Evolutionary conservation across 1,140 invertebrate genomes (phyloP), one percentile per base, ranked within the genome.

Genomic region (Drosophila truncata): DNA sequence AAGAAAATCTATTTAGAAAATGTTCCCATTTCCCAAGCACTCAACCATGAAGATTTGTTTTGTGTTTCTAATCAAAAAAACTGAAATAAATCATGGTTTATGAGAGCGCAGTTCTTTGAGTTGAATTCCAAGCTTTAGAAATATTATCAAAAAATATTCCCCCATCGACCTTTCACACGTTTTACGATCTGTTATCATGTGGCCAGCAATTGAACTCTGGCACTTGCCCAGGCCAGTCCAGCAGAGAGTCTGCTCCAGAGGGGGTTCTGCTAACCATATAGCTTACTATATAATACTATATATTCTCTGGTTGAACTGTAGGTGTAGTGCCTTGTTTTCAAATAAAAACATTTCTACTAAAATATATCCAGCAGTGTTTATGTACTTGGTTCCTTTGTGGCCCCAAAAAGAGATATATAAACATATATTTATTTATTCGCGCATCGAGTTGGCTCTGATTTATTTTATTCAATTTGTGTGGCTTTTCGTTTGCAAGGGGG

Each of bases 131-230:
- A 62, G 35, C 11, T 57, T 59, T 20, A 11, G 27, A 41, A 59
- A 16, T 42, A 59, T 41, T 67, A 77, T 57, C 41, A 69, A 37
- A 60, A 60, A 49, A 13, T 27, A 0, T 44, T 16, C 11, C 47
- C 49, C 73, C 31, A 1, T 8, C 44, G 60, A 54, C 75, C 59
- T 71, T 76, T 60, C 65, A 66, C 54, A 66, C 62, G 61, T 61
- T 79, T 72, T 63, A 65, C 60, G 57, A 50, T 52, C 64, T 78
- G 52, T 70, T 88, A 87, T 82, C 83, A 76, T 39, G 59, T 47
- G 66, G 37, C 69, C 46, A 63, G 60, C 79, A 82, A 86, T 87
- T 87, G 83, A 87, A 77, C 83, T 87, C 67, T 79, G 18, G 70
- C 41, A 31, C 70, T 20, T n/a, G 37, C 39, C n/a, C n/a, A 10